These are phyloP conservation scores for Triops cancriformis DNA, from an alignment of 1,140 invertebrate genomes.

Conservation along the genomic window DNA sequence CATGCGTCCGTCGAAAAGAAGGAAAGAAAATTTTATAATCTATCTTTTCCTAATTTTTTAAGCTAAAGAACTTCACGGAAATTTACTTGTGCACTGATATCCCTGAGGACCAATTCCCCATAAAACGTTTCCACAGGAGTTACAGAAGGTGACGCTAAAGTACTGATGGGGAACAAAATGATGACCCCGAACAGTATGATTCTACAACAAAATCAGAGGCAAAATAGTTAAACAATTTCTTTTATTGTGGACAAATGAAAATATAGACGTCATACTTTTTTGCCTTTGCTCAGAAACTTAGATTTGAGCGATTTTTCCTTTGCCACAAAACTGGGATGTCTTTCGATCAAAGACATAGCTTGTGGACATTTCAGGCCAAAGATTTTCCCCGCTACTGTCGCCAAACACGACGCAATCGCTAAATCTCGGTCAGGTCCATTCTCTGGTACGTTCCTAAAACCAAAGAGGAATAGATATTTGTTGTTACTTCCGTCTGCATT, in stretches of 20 bases:
- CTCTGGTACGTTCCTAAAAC: constrained; percentile 57
- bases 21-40: too few relatives aligned
- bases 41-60: too few relatives aligned
- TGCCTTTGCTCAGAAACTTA: constrained; percentile 55
- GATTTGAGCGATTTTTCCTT: constrained; percentile 72
- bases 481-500: not conserved
- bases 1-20: not conserved
- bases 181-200: constrained; percentile 71
- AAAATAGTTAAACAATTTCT: constrained; percentile 21
- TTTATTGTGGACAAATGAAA: constrained; percentile 12
- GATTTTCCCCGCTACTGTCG: constrained; percentile 65
- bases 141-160: constrained; percentile 79
- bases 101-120: constrained; percentile 91
- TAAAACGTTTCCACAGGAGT: constrained; percentile 83
- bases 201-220: constrained; percentile 33
- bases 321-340: constrained; percentile 67
- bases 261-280: constrained; percentile 48
- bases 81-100: constrained; percentile 75
- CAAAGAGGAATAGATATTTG: not conserved
- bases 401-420: constrained; percentile 64
- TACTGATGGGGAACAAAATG: constrained; percentile 81
- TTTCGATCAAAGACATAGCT: constrained; percentile 48
- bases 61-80: too few relatives aligned
- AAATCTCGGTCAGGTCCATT: constrained; percentile 54
- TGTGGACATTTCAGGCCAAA: constrained; percentile 54